Evolutionary conservation across 1,140 invertebrate species (phyloP).

Genomic region (Conus ventricosus): DNA sequence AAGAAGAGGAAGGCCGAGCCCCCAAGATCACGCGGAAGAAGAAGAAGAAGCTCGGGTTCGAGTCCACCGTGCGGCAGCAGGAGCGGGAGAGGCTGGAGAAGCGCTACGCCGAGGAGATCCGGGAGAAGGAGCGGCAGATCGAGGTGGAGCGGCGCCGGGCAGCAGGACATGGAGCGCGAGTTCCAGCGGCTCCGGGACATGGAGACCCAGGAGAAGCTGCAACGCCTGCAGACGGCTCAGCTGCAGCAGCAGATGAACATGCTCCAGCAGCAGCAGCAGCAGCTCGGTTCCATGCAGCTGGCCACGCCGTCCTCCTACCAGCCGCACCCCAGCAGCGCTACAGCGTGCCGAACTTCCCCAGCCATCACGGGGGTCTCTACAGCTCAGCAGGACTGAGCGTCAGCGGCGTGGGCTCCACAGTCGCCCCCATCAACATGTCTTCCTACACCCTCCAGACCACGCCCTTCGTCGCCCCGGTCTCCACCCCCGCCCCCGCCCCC

Average conservation of each 20-base stretch:
- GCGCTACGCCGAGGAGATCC: constrained; percentile 40
- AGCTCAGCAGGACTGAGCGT: constrained; percentile 21
- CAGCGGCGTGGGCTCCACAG: constrained; percentile 5
- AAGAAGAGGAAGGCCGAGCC: constrained; percentile 30
- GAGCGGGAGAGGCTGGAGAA: constrained; percentile 45
- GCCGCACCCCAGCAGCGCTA: constrained; percentile 23
- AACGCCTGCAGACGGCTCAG: constrained; percentile 54
- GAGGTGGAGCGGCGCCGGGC: constrained; percentile 55
- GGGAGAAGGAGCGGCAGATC: constrained; percentile 54
- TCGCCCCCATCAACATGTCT: constrained; percentile 39
- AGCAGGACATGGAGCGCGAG: constrained; percentile 58
- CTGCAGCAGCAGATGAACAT: constrained; percentile 50
- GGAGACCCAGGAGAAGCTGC: constrained; percentile 58
- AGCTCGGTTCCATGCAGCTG: not conserved
- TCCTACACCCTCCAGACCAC: constrained; percentile 41
- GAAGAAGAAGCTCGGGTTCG: constrained; percentile 59
- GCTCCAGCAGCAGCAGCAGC: constrained; percentile 47
- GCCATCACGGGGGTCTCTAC: constrained; percentile 1
- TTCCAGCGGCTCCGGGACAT: constrained; percentile 54
- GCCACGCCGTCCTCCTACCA: not conserved
- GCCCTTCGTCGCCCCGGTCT: constrained; percentile 12
- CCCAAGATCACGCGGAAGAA: constrained; percentile 57
- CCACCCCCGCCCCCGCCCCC: constrained; percentile 14
- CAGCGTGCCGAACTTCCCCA: not conserved
- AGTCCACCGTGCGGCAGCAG: constrained; percentile 45